Base-by-base conservation (phyloP, 2,113 vertebrate species). In the Micromys minutus region DNA sequence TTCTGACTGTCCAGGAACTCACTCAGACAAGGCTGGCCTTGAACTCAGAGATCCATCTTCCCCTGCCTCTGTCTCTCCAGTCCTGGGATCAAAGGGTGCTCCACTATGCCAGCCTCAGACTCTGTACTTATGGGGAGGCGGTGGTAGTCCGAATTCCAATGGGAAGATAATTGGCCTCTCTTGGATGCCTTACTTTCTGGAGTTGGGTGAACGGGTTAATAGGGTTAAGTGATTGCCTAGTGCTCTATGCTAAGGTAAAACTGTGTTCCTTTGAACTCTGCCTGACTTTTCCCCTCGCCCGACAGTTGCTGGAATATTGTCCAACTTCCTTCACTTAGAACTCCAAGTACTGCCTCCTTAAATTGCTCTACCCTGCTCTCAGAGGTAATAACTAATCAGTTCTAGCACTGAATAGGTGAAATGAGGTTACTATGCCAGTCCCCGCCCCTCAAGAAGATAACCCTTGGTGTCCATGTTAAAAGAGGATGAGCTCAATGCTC, bases 371-470 rank as follows among this genome's bases (percentile, higher is more conserved):
- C 81, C 67, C 47, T 26, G 34, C 3, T 52, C 71, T 81, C 59
- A 86, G 59, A 86, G 34, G 81, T 76, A 87, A 90, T 7, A 86
- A 86, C 5, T 59, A 67, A 91, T 87, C 21, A 31, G 52, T 87
- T 87, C n/a, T 5, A 63, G 76, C 29, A 83, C 4, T 71, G 69
- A 74, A 88, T 26, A 93, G 57, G 88, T 8, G 91, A 94, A 93
- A 93, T 67, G 79, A 22, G 75, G 50, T 76, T 77, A 87, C 36
- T 52, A 87, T 45, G 11, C 21, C 65, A n/a, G 29, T 72, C 42
- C 50, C 74, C 52, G 31, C 72, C 57, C 80, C 76, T 61, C 13
- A n/a, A 72, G 76, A 80, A 94, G 71, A 86, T n/a, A 34, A 50
- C n/a, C 72, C 95, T 61, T 80, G 72, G 17, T 16, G n/a, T 22